Conservation (phyloP, 2,888 invertebrate species). For the Macaria liturata region DNA sequence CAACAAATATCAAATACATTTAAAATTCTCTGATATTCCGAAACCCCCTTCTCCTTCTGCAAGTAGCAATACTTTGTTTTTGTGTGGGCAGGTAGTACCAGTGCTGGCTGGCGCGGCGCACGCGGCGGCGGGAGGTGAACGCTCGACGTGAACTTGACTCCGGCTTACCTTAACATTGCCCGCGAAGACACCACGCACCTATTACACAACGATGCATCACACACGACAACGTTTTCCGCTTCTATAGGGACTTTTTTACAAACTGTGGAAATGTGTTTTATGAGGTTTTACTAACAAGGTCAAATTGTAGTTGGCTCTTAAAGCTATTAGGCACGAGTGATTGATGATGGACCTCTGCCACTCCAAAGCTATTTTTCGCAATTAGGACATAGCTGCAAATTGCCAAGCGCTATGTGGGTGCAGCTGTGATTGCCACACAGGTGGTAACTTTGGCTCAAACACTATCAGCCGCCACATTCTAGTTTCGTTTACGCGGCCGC, state of each 20-base stretch:
- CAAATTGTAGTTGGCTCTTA: neutral
- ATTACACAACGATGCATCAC: constrained; percentile 40
- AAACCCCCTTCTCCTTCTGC: too few species aligned
- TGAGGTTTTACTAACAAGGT: neutral
- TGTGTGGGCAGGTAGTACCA: too few species aligned
- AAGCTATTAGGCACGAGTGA: neutral
- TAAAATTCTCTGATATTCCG: too few species aligned
- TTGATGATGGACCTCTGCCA: constrained; percentile 11
- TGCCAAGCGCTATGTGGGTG: constrained; percentile 29
- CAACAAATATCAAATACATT: too few species aligned
- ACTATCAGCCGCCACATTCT: constrained; percentile 39
- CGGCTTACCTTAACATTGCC: constrained; percentile 63
- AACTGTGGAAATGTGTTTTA: neutral
- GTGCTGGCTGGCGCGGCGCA: neutral
- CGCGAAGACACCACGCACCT: constrained; percentile 27
- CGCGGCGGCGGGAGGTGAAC: constrained; percentile 60
- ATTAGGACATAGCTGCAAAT: constrained; percentile 26
- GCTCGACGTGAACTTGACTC: constrained; percentile 71
- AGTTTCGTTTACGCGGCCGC: constrained; percentile 42
- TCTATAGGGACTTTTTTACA: constrained; percentile 1
- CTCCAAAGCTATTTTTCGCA: constrained; percentile 18
- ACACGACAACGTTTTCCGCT: constrained; percentile 4
- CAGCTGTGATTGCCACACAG: constrained; percentile 31
- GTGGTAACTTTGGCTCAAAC: constrained; percentile 40
- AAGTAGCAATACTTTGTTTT: too few species aligned